Percentiles rank a stretch among this genome's conserved stretches.
These are phyloP conservation scores for Pseudobourletiella spinata DNA, from an alignment of 1,140 invertebrate genomes.

Conservation along the genomic window DNA sequence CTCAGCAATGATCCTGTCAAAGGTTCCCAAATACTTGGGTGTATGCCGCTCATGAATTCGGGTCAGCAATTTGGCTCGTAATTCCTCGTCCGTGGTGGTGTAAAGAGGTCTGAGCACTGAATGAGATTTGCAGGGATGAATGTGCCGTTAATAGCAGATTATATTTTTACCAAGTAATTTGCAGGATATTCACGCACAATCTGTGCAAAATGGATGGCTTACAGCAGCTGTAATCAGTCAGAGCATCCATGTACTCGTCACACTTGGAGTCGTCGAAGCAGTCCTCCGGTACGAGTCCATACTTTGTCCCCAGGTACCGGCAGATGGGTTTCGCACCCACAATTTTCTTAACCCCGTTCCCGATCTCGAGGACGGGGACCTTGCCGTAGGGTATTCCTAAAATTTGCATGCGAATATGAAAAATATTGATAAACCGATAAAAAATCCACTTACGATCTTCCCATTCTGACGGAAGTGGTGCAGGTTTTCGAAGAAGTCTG, in stretches of 20 bases:
- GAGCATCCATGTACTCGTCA: conserved; percentile 4
- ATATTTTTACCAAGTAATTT: not conserved
- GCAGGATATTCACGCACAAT: not conserved
- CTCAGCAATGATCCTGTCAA: not conserved
- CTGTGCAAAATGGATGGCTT: not conserved
- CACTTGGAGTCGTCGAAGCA: conserved; percentile 10
- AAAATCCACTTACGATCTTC: conserved; percentile 5
- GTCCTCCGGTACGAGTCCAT: not conserved
- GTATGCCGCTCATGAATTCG: not conserved
- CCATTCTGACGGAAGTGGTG: conserved; percentile 1
- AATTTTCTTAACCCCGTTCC: not conserved
- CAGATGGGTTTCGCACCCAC: not conserved
- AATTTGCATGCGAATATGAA: too few relatives aligned
- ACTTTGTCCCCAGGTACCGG: conserved; percentile 2
- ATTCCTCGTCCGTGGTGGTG: not conserved
- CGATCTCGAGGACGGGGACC: not conserved
- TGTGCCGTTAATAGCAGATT: too few relatives aligned
- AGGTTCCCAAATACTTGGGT: conserved; percentile 3
- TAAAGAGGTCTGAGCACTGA: not conserved
- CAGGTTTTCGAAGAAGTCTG: not conserved
- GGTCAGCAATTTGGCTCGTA: not conserved
- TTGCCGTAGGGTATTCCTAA: not conserved
- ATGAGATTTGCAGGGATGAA: not conserved
- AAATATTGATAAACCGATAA: not conserved
- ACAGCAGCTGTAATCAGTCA: conserved; percentile 6